phyloP scores from a whole-genome alignment of 92 coral and sea anemone species.

The Zoanthus solanderi region DNA sequence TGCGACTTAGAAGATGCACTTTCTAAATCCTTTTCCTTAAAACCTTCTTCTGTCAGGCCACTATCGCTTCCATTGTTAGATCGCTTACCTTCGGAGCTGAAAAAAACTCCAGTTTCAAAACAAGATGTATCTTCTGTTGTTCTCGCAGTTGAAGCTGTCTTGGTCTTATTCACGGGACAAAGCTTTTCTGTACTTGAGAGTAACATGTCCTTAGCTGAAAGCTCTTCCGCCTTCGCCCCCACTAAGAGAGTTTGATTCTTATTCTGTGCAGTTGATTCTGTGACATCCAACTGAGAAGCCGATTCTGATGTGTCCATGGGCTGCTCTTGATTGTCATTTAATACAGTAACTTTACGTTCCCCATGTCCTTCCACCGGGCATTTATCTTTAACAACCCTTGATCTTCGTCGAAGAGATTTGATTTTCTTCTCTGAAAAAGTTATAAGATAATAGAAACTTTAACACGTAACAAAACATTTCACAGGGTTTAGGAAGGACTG shows the following conservation, averaged over 20 bases:
- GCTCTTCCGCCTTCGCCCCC: background rate
- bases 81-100: background rate
- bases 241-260: too few relatives aligned
- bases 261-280: background rate
- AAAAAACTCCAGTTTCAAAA: background rate
- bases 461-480: too few relatives aligned
- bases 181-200: background rate
- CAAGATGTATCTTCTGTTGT: background rate
- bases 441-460: background rate
- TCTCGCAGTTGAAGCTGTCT: background rate
- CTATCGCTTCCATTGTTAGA: background rate
- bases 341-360: background rate
- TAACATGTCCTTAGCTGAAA: background rate
- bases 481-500: too few relatives aligned
- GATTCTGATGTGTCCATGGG: slow-evolving; percentile 30
- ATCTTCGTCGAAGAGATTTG: background rate
- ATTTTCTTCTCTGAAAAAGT: slow-evolving; percentile 5
- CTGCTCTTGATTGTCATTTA: background rate
- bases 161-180: background rate
- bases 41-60: background rate
- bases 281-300: background rate
- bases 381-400: background rate
- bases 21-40: background rate
- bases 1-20: background rate
- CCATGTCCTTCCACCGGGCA: background rate